Evolutionary conservation across 1,140 invertebrate species (phyloP), one percentile per base, ranked within the genome.

Genomic region (Choristoneura fumiferana): DNA sequence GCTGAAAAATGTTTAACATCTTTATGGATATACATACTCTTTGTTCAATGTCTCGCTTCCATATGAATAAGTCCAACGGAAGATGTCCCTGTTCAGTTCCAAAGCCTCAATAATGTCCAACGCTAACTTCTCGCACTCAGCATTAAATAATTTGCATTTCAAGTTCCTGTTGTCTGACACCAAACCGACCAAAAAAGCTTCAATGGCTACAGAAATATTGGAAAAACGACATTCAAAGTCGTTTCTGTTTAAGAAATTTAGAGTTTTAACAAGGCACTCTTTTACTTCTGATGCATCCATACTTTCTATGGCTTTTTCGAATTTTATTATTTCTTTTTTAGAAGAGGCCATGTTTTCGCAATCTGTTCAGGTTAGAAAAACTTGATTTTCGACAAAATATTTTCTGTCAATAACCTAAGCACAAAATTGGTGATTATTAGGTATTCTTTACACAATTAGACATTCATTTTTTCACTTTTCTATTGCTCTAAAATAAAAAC

Each of bases 171-270:
- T 18, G 13, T 57, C 55, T 9, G 17, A 13, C 9, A 34, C 55
- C 10, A 57, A 18, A 18, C 33, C 22, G 0, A 39, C 33, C 55
- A 57, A 14, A 34, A 57, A 57, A 9, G 38, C 36, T 22, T 57
- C 55, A 10, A 38, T 37, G 18, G 39, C 39, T 33, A 15, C 14
- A 8, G 55, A 18, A 8, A 40, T 57, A 10, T 12, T 17, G 9
- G 55, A 37, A 13, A 57, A 57, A 12, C 15, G 18, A n/a, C 39
- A 2, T 40, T 57, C 55, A 12, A 10, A 40, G n/a, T 57, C 18
- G n/a, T 57, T 57, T 5, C 55, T 57, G 5, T 57, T 57, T 8
- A 57, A 33, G 13, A 57, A 57, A 4, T 18, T 12, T 17, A 57
- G 13, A 22, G 36, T 57, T 34, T 40, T 39, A n/a, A 29, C 10